phyloP scores from a whole-genome alignment of 2,113 vertebrate species.

The Carassius auratus region DNA sequence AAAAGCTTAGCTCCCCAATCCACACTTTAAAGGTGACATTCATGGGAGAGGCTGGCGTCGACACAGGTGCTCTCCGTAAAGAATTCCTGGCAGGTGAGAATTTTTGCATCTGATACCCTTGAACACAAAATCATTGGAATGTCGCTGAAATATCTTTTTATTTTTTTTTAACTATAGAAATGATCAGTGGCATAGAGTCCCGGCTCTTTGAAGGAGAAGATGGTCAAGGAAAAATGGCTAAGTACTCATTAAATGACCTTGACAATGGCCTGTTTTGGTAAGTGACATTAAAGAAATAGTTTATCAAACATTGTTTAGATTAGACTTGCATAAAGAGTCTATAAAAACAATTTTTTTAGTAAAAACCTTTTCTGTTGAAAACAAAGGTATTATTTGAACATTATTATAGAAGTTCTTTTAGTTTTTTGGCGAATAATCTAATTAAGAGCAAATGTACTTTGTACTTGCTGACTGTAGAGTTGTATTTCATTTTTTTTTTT shows the following conservation, averaged over 20 bases:
- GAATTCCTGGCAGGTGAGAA: not conserved
- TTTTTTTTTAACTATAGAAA: not conserved
- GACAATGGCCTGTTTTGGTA: not conserved
- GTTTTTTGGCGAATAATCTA: not conserved
- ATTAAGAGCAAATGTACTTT: not conserved
- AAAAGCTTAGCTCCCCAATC: not conserved
- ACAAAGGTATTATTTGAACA: not conserved
- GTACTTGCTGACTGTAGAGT: not conserved
- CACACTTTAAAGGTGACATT: not conserved
- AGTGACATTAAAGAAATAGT: not conserved
- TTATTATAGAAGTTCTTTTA: too few species aligned
- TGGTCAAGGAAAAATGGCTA: not conserved
- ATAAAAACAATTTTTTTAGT: too few species aligned
- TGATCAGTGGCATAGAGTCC: not conserved
- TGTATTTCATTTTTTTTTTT: not conserved
- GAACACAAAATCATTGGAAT: not conserved
- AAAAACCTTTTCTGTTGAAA: not conserved
- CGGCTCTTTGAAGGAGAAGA: not conserved
- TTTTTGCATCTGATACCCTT: not conserved
- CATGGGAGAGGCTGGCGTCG: not conserved
- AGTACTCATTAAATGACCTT: not conserved
- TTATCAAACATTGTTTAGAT: too few species aligned
- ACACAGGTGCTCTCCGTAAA: not conserved
- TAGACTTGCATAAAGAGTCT: too few species aligned
- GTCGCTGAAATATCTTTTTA: not conserved